Conservation (phyloP, 2,113 vertebrate species). For the Tupaia chinensis region DNA sequence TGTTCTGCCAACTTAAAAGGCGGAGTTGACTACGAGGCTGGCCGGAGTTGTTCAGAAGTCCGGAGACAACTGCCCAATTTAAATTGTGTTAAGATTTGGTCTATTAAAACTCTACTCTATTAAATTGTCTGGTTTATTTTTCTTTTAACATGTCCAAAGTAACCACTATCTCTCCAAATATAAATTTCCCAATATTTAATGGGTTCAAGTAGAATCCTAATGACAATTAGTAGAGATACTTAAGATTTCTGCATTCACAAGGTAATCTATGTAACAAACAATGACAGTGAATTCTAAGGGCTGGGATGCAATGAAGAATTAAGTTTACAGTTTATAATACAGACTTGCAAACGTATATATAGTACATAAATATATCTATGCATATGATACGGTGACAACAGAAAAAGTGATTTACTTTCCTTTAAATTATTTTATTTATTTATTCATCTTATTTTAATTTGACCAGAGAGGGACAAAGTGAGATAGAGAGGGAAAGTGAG, state of each 20-base stretch:
- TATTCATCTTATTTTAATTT: too few relatives aligned
- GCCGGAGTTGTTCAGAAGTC: too few relatives aligned
- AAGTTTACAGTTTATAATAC: slow-evolving; percentile 7
- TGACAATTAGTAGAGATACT: background rate
- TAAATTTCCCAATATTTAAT: background rate
- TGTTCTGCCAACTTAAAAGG: too few relatives aligned
- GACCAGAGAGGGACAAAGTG: too few relatives aligned
- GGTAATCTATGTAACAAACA: background rate
- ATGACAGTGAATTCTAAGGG: background rate
- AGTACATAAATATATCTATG: background rate
- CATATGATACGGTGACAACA: background rate
- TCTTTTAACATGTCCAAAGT: background rate
- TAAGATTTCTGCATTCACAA: background rate
- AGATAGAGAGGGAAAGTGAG: too few relatives aligned
- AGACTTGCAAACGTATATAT: background rate
- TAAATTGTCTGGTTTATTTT: too few relatives aligned
- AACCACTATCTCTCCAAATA: background rate
- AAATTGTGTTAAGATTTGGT: too few relatives aligned
- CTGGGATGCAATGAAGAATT: background rate
- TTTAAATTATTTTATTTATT: too few relatives aligned
- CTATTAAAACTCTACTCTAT: too few relatives aligned
- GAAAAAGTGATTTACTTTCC: background rate
- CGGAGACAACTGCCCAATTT: too few relatives aligned
- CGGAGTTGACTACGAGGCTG: too few relatives aligned
- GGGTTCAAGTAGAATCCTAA: background rate